These are phyloP conservation scores for Drosophila trichaetosa DNA, from an alignment of 2,888 invertebrate species.

Conservation along the genomic window DNA sequence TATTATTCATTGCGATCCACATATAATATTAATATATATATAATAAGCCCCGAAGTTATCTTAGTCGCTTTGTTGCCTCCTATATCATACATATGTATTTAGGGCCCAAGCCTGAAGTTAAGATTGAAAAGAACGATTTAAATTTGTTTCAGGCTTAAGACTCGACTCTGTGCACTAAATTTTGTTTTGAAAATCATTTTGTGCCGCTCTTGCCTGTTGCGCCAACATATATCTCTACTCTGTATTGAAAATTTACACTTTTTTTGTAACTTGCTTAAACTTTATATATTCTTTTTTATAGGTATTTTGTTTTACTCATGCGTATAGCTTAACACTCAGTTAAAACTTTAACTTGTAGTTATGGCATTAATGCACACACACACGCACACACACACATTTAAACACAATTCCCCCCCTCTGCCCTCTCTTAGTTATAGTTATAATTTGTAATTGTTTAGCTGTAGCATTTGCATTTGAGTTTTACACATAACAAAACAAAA, in stretches of 20 bases:
- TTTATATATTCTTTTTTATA: background rate
- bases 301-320: slow-evolving; percentile 20
- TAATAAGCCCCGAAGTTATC: slow-evolving; percentile 9
- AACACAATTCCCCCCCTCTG: slow-evolving; percentile 13
- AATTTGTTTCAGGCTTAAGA: slow-evolving; percentile 11
- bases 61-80: slow-evolving; percentile 26
- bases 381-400: background rate
- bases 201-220: slow-evolving; percentile 7
- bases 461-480: slow-evolving; percentile 73
- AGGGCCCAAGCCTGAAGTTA: slow-evolving; percentile 11
- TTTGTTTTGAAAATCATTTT: background rate
- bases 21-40: slow-evolving; percentile 9
- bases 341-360: slow-evolving; percentile 39
- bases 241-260: slow-evolving; percentile 1
- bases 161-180: slow-evolving; percentile 15
- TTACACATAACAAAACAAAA: slow-evolving; percentile 45
- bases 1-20: slow-evolving; percentile 3
- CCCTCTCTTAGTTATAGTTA: slow-evolving; percentile 41
- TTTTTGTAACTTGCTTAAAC: slow-evolving; percentile 42
- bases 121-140: background rate
- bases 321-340: slow-evolving; percentile 38
- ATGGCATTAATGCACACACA: slow-evolving; percentile 29
- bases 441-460: slow-evolving; percentile 59
- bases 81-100: slow-evolving; percentile 10
- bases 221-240: background rate